A percentile compares a stretch with the other conserved stretches of the same genome.
Conservation (phyloP, 1,140 invertebrate species). For the Thalassaphorura encarpata region DNA sequence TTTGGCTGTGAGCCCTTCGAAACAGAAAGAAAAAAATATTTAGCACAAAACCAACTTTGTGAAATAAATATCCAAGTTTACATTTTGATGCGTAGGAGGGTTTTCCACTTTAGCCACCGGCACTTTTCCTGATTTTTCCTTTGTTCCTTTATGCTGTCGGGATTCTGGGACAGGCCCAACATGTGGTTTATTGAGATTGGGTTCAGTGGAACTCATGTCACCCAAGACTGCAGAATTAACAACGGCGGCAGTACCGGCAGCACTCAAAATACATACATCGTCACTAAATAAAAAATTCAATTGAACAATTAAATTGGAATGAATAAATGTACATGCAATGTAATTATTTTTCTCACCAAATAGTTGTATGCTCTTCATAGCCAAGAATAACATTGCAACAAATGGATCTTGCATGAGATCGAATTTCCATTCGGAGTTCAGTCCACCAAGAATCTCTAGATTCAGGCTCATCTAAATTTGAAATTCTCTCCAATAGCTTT, state of each 20-base stretch:
- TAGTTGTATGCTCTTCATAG: conserved; percentile 78
- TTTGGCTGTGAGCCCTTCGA: neutral
- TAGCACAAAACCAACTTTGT: too few relatives aligned
- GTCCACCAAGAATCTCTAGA: conserved; percentile 91
- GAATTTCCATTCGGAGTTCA: conserved; percentile 84
- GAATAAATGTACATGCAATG: neutral
- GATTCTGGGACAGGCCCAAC: too few relatives aligned
- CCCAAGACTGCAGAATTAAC: conserved; percentile 40
- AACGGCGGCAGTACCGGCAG: conserved; percentile 83
- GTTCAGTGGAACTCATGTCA: too few relatives aligned
- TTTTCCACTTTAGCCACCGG: too few relatives aligned
- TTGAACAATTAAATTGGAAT: too few relatives aligned
- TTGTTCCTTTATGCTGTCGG: too few relatives aligned
- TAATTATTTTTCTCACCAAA: conserved; percentile 55
- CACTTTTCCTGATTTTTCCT: too few relatives aligned
- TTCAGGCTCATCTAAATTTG: conserved; percentile 74
- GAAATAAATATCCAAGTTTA: too few relatives aligned
- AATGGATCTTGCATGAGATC: conserved; percentile 78
- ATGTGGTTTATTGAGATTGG: too few relatives aligned
- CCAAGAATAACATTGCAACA: conserved; percentile 89
- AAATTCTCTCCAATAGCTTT: conserved; percentile 72
- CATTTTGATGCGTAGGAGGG: too few relatives aligned
- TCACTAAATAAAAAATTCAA: conserved; percentile 54
- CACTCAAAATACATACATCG: conserved; percentile 88
- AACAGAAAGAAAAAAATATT: conserved; percentile 62